Percentiles rank a stretch among this genome's conserved stretches.
Evolutionary conservation across 2,797 vertebrate genomes (phyloP).

Genomic region (Erethizon dorsatum): DNA sequence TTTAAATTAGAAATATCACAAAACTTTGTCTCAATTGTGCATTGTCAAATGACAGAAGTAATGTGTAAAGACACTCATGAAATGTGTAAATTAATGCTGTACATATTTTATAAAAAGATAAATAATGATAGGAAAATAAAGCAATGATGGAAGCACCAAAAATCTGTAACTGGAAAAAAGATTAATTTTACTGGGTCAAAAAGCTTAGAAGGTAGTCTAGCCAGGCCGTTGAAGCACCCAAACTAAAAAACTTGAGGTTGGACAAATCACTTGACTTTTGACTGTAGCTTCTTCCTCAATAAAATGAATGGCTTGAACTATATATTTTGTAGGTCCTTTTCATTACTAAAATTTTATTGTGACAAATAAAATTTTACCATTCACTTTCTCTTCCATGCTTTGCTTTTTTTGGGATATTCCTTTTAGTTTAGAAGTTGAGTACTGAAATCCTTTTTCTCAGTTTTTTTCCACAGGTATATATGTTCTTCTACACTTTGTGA

Average conservation of each 20-base stretch:
- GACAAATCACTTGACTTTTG: neutral
- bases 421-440: constrained; percentile 73
- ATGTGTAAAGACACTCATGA: constrained; percentile 48
- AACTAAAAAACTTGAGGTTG: constrained; percentile 14
- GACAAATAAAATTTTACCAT: constrained; percentile 70
- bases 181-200: constrained; percentile 9
- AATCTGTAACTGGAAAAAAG: constrained; percentile 36
- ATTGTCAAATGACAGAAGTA: constrained; percentile 61
- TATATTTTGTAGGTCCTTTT: constrained; percentile 37
- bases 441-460: constrained; percentile 59
- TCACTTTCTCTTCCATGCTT: constrained; percentile 67
- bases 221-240: neutral
- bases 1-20: constrained; percentile 72
- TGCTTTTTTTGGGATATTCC: constrained; percentile 49
- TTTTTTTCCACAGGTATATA: constrained; percentile 28
- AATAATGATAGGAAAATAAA: constrained; percentile 55
- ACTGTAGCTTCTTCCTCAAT: neutral
- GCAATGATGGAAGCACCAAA: constrained; percentile 38
- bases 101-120: constrained; percentile 51
- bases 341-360: constrained; percentile 67
- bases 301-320: constrained; percentile 32
- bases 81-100: constrained; percentile 27
- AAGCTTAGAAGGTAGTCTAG: neutral
- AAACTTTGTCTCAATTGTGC: constrained; percentile 62
- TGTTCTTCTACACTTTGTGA: constrained; percentile 39